Conservation (phyloP, 2,797 vertebrate genomes). For the Hafferia zeledoni region DNA sequence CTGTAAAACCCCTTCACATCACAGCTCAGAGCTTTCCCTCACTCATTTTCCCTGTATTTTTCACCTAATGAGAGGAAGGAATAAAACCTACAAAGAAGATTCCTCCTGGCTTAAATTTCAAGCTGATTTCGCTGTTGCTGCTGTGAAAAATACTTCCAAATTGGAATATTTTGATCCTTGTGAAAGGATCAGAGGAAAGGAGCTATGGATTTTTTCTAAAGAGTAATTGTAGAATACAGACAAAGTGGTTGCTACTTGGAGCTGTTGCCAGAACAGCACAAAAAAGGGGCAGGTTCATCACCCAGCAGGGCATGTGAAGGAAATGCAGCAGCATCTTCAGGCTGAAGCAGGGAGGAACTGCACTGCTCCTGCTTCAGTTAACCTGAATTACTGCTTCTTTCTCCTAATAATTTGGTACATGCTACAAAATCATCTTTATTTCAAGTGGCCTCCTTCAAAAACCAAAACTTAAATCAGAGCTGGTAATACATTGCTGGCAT, state of each 20-base stretch:
- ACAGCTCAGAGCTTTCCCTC: not conserved
- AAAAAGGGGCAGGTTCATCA: not conserved
- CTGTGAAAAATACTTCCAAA: not conserved
- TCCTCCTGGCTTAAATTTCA: not conserved
- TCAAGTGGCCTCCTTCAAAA: not conserved
- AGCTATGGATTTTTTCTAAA: not conserved
- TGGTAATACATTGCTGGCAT: not conserved
- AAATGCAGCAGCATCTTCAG: not conserved
- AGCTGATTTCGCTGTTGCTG: not conserved
- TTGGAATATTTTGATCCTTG: not conserved
- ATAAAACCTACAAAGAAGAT: not conserved
- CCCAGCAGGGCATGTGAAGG: fast-evolving
- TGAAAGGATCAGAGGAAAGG: not conserved
- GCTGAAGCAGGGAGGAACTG: not conserved
- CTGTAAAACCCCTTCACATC: not conserved
- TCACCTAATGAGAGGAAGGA: not conserved
- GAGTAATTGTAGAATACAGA: not conserved
- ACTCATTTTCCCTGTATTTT: not conserved
- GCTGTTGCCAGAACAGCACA: not conserved
- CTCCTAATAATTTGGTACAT: not conserved
- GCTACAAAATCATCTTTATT: not conserved
- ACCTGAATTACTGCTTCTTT: not conserved
- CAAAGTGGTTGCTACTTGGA: not conserved
- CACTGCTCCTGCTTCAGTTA: not conserved
- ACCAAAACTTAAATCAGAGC: not conserved